phyloP scores from a whole-genome alignment of 2,888 invertebrate genomes.

The Entomobrya multifasciata region DNA sequence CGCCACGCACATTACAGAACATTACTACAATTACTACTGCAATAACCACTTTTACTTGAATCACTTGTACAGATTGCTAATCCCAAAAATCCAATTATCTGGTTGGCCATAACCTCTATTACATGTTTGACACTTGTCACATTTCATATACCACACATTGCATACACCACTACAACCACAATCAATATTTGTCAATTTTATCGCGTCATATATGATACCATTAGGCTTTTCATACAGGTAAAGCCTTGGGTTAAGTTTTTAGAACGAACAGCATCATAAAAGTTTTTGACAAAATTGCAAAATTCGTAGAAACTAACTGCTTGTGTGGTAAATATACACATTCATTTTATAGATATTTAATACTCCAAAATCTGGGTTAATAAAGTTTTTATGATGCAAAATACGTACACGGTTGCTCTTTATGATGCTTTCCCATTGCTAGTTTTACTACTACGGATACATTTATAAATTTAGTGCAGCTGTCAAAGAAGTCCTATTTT shows the following conservation, averaged over 20 bases:
- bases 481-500: slow-evolving; percentile 20
- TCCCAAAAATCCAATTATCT: slow-evolving; percentile 1
- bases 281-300: too few species aligned
- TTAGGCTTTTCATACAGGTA: too few species aligned
- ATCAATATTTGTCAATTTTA: too few species aligned
- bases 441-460: background rate
- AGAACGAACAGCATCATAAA: too few species aligned
- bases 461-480: slow-evolving; percentile 15
- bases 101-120: background rate
- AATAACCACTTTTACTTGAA: background rate
- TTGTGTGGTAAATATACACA: too few species aligned
- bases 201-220: too few species aligned
- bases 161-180: too few species aligned
- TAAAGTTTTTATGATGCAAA: background rate
- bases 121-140: background rate
- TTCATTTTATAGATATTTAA: too few species aligned
- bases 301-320: background rate
- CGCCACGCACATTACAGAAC: background rate
- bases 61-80: background rate
- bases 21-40: background rate
- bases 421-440: background rate
- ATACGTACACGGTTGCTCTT: background rate
- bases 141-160: too few species aligned
- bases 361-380: too few species aligned
- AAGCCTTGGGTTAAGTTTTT: too few species aligned